Evolutionary conservation across 2,113 vertebrate genomes (phyloP), one percentile per base, ranked within the genome.

Genomic region (Bubo bubo): DNA sequence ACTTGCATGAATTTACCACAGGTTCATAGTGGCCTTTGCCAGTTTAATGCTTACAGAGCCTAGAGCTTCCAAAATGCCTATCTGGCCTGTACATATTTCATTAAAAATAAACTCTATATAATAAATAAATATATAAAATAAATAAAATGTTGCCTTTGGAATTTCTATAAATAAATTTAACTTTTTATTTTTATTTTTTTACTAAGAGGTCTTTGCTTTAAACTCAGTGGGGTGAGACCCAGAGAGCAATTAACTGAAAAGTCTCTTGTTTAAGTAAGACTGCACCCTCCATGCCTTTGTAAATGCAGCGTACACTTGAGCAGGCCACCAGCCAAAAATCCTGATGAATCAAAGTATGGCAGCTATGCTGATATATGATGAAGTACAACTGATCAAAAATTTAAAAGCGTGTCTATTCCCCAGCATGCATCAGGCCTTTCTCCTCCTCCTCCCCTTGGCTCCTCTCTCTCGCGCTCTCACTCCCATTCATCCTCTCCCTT

Each of bases 31-130:
- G 55, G 98, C 98, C 98, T 98, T 98, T 96, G 97, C 97, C 98
- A 97, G 98, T 97, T 97, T 96, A 98, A 98, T 97, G 98, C 98
- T 98, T 98, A 98, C 98, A 98, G 98, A 98, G 98, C 98, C 98
- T 98, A 98, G 98, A 98, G 98, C 98, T 98, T 98, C 98, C 98
- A 98, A 98, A 98, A 98, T 98, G 98, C 98, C 98, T 98, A 99
- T 98, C 98, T 98, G 98, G 98, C 98, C 98, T 99, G 98, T 99
- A 99, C 98, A 98, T 98, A 98, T 98, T 98, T 98, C 98, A 99
- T 99, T 99, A 99, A 99, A 99, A 99, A 99, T 99, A 99, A 99
- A 99, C 98, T 99, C 98, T 99, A 98, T 99, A 98, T 98, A 99
- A 99, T 98, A 99, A 99, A 99, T 98, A 98, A 99, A 99, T 98